phyloP scores from a whole-genome alignment of 2,113 vertebrate genomes.

The Upupa epops region DNA sequence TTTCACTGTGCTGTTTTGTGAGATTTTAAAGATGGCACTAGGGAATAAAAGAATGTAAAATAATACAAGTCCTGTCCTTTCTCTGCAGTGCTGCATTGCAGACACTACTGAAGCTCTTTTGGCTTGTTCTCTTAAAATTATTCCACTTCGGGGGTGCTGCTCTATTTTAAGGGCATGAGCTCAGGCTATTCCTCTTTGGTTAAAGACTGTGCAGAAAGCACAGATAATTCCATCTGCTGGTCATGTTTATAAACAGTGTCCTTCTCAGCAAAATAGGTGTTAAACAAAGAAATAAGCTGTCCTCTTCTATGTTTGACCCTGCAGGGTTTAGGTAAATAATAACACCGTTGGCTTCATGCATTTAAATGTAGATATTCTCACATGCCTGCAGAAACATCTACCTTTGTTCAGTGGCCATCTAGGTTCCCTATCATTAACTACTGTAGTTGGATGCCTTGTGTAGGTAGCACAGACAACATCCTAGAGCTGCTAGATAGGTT shows the following conservation, averaged over 20 bases:
- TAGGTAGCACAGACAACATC: neutral
- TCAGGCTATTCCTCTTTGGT: neutral
- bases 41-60: neutral
- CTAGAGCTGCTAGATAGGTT: neutral
- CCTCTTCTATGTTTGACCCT: neutral
- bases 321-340: neutral
- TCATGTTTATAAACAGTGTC: neutral
- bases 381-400: neutral
- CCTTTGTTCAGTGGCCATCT: neutral
- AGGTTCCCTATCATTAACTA: neutral
- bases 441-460: neutral
- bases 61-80: neutral
- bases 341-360: neutral
- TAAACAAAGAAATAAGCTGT: neutral
- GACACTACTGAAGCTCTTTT: fast-evolving
- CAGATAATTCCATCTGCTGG: conserved; percentile 56
- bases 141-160: neutral
- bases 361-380: neutral
- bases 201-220: too few species aligned
- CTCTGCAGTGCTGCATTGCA: neutral
- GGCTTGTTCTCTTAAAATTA: neutral
- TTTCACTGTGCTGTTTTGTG: neutral
- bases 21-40: neutral
- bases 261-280: neutral
- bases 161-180: neutral